Conservation (phyloP, 2,888 invertebrate genomes). For the Ametastegia equiseti region DNA sequence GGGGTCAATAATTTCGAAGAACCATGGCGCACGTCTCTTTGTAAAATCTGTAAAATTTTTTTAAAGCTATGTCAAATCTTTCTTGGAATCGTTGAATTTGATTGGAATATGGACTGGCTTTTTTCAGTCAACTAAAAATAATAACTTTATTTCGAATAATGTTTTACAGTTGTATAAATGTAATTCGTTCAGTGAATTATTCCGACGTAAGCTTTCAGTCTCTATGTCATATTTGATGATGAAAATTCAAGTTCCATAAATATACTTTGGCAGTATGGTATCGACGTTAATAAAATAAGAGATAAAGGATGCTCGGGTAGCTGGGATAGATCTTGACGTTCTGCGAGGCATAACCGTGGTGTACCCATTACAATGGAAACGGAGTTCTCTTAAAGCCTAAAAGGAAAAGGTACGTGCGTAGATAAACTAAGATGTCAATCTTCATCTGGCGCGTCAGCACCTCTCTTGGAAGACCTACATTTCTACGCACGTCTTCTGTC, state of each 20-base stretch:
- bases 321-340: background rate
- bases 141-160: background rate
- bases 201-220: too few species aligned
- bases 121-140: too few species aligned
- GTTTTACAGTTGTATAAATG: background rate
- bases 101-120: too few species aligned
- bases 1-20: too few species aligned
- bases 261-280: too few species aligned
- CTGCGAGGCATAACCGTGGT: background rate
- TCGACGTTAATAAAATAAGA: background rate
- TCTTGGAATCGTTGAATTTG: too few species aligned
- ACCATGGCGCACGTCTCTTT: too few species aligned
- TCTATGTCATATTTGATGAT: too few species aligned
- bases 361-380: slow-evolving; percentile 17
- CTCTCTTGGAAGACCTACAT: slow-evolving; percentile 41
- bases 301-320: background rate
- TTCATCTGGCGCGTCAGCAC: slow-evolving; percentile 41
- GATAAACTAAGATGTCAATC: slow-evolving; percentile 45
- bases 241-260: too few species aligned
- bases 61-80: too few species aligned
- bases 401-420: slow-evolving; percentile 41
- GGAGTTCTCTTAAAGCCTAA: slow-evolving; percentile 16
- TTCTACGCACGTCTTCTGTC: slow-evolving; percentile 40
- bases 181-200: background rate
- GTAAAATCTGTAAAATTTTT: too few species aligned